Conservation (phyloP, 2,797 vertebrate species). For the Rhynchonycteris naso region DNA sequence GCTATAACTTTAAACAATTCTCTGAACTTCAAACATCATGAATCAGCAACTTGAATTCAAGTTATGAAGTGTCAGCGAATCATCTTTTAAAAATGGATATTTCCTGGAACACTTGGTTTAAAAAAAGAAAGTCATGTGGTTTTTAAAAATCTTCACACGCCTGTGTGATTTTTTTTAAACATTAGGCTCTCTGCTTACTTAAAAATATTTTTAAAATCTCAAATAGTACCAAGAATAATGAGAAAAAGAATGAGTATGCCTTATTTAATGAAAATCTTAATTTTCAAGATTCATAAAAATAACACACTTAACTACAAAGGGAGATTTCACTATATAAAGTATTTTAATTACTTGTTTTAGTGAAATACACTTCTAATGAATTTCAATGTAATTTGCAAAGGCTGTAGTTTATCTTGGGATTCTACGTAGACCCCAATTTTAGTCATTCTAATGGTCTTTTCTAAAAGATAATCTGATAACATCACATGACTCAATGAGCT, state of each 20-base stretch:
- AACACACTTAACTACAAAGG: neutral
- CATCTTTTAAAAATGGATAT: conserved; percentile 54
- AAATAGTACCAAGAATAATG: neutral
- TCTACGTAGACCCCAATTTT: neutral
- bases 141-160: conserved; percentile 40
- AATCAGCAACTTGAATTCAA: conserved; percentile 42
- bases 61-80: conserved; percentile 51
- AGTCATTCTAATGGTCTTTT: neutral
- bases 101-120: conserved; percentile 55
- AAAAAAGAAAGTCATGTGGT: conserved; percentile 21
- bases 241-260: neutral
- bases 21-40: conserved; percentile 49
- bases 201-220: conserved; percentile 14
- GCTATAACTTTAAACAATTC: conserved; percentile 61
- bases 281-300: neutral
- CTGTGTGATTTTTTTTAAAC: neutral
- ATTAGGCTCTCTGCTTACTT: neutral
- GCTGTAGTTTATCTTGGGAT: neutral
- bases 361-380: neutral
- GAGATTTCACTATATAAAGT: neutral
- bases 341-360: neutral
- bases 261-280: conserved; percentile 11
- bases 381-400: neutral
- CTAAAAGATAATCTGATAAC: neutral
- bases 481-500: neutral